phyloP scores from a whole-genome alignment of 2,888 invertebrate species.

The Eristalinus aeneus region DNA sequence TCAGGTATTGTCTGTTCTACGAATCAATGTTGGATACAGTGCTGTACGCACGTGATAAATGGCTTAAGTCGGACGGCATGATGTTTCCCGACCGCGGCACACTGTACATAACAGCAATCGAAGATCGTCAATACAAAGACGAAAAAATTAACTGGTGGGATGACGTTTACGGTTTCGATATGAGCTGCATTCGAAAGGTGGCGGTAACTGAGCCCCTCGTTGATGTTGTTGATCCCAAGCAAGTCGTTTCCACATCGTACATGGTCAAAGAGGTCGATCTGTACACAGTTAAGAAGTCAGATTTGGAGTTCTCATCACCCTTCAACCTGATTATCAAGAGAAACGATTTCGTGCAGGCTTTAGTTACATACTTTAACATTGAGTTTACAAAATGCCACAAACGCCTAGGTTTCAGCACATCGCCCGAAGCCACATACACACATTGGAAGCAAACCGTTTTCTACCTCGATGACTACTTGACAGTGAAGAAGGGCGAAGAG shows the following conservation, averaged over 20 bases:
- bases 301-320: constrained; percentile 94
- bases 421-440: constrained; percentile 98
- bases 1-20: constrained; percentile 92
- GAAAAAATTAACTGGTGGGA: constrained; percentile 99
- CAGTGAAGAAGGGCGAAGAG: constrained; percentile 96
- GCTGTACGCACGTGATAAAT: constrained; percentile 98
- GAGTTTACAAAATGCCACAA: constrained; percentile 99
- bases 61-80: constrained; percentile 95
- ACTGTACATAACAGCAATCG: constrained; percentile 95
- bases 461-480: constrained; percentile 98
- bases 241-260: constrained; percentile 97
- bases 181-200: constrained; percentile 98
- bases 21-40: constrained; percentile 99
- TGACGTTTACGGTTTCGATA: constrained; percentile 99
- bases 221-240: constrained; percentile 99
- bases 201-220: constrained; percentile 99
- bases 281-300: constrained; percentile 97
- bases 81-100: constrained; percentile 97
- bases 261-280: constrained; percentile 98
- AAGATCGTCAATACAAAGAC: constrained; percentile 99
- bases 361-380: constrained; percentile 99
- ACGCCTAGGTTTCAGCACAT: constrained; percentile 98
- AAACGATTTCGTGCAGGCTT: constrained; percentile 98
- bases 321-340: constrained; percentile 91
- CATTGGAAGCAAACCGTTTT: constrained; percentile 99